Percentiles rank a stretch among this genome's conserved stretches.
phyloP scores from a whole-genome alignment of 2,888 invertebrate species.

The Automeris io region DNA sequence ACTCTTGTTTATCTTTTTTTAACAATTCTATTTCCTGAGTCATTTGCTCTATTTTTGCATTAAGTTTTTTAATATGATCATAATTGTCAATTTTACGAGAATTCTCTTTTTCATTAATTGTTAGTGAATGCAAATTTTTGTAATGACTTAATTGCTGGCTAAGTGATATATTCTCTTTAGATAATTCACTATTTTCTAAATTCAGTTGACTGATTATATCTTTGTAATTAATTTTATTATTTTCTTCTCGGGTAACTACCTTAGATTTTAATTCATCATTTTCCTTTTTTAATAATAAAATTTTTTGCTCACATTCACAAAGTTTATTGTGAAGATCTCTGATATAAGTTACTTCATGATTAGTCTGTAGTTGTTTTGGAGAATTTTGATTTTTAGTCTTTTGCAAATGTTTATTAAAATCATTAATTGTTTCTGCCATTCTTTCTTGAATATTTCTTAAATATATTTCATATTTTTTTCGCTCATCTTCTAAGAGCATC shows the following conservation, averaged over 20 bases:
- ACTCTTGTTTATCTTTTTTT: slow-evolving; percentile 62
- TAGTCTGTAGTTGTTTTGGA: slow-evolving; percentile 20
- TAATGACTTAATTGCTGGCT: slow-evolving; percentile 56
- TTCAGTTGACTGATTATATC: slow-evolving; percentile 63
- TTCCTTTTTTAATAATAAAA: slow-evolving; percentile 66
- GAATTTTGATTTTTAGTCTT: slow-evolving; percentile 36
- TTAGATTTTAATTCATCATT: slow-evolving; percentile 56
- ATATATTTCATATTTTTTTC: slow-evolving; percentile 60
- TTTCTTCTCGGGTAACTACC: slow-evolving; percentile 31
- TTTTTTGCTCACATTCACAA: slow-evolving; percentile 68
- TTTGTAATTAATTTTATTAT: slow-evolving; percentile 53
- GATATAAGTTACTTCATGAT: slow-evolving; percentile 42
- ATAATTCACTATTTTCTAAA: slow-evolving; percentile 60
- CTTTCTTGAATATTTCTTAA: slow-evolving; percentile 51
- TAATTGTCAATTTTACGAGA: slow-evolving; percentile 38
- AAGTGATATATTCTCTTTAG: slow-evolving; percentile 61
- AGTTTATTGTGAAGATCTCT: slow-evolving; percentile 60
- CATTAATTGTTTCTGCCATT: slow-evolving; percentile 50
- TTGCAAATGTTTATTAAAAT: slow-evolving; percentile 49
- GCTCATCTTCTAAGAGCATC: slow-evolving; percentile 54
- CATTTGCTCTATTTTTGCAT: slow-evolving; percentile 46
- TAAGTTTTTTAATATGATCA: slow-evolving; percentile 44
- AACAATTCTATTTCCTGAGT: slow-evolving; percentile 45
- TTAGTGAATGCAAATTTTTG: slow-evolving; percentile 39
- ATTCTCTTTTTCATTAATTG: slow-evolving; percentile 35